Percentiles rank a stretch among this genome's conserved stretches.
Evolutionary conservation across 2,888 invertebrate genomes (phyloP).

Genomic region (Laothoe populi): DNA sequence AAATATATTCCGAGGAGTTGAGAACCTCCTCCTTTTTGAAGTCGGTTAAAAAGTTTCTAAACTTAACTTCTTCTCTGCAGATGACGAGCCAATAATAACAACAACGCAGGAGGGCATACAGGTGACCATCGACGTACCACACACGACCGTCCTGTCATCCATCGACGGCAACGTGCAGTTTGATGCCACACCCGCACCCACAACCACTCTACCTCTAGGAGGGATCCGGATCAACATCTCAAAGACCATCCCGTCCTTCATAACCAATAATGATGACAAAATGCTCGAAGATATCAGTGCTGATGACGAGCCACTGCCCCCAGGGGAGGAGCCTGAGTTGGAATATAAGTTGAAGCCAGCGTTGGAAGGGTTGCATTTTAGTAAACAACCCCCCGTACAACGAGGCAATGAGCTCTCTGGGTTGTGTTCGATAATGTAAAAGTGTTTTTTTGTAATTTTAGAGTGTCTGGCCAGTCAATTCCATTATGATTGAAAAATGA

Average conservation of each 20-base stretch:
- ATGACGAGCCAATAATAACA: constrained; percentile 82
- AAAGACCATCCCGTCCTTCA: constrained; percentile 81
- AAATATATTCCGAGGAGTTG: no score
- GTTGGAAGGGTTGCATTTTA: constrained; percentile 87
- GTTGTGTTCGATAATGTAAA: constrained; percentile 93
- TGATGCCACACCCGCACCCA: constrained; percentile 75
- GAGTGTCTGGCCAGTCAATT: not conserved
- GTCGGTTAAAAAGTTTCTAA: no score
- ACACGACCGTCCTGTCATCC: constrained; percentile 85
- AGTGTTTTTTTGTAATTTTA: constrained; percentile 30
- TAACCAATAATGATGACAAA: constrained; percentile 48
- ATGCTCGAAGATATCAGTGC: constrained; percentile 63
- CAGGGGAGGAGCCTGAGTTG: constrained; percentile 82
- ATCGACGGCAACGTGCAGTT: constrained; percentile 92
- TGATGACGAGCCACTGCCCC: constrained; percentile 83
- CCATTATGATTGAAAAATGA: not conserved
- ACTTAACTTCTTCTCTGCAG: constrained; percentile 45
- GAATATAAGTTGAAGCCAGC: constrained; percentile 87
- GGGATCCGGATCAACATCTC: constrained; percentile 94
- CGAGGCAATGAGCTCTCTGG: constrained; percentile 93
- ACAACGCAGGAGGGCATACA: constrained; percentile 68
- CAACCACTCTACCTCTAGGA: constrained; percentile 68
- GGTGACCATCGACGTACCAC: constrained; percentile 78
- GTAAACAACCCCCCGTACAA: constrained; percentile 88
- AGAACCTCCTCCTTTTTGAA: no score